Evolutionary conservation across 2,113 vertebrate species (phyloP).

Genomic region (Zosterops borbonicus): DNA sequence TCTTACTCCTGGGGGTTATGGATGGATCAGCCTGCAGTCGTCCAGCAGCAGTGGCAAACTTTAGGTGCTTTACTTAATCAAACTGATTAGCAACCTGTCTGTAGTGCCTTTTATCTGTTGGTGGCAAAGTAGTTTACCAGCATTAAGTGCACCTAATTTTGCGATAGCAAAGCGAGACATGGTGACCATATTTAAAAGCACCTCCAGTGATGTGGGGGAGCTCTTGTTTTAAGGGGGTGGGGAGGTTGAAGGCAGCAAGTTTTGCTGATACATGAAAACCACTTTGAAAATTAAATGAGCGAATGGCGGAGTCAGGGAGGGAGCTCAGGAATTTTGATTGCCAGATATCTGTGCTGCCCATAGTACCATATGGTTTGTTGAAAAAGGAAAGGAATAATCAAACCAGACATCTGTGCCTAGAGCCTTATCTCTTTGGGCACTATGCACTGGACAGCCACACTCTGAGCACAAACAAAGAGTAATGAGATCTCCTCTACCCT

Average conservation of each 20-base stretch:
- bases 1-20: conserved; percentile 7
- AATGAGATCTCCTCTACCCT: conserved; percentile 1
- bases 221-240: neutral
- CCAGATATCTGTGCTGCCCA: conserved; percentile 19
- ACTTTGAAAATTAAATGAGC: neutral
- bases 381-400: conserved; percentile 45
- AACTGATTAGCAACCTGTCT: conserved; percentile 45
- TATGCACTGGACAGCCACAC: neutral
- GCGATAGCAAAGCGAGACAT: neutral
- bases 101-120: conserved; percentile 26
- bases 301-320: neutral
- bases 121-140: conserved; percentile 27
- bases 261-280: conserved; percentile 7
- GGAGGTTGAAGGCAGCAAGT: neutral
- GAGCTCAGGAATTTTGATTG: conserved; percentile 58
- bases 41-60: conserved; percentile 30
- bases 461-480: conserved; percentile 40
- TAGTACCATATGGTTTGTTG: conserved; percentile 42
- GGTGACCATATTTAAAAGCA: neutral
- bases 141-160: conserved; percentile 21
- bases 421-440: conserved; percentile 42
- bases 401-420: conserved; percentile 16
- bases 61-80: conserved; percentile 40
- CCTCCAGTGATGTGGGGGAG: neutral
- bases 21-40: conserved; percentile 29